These are phyloP conservation scores for Chrysemys picta DNA, from an alignment of 2,113 vertebrate genomes.

Conservation along the genomic window DNA sequence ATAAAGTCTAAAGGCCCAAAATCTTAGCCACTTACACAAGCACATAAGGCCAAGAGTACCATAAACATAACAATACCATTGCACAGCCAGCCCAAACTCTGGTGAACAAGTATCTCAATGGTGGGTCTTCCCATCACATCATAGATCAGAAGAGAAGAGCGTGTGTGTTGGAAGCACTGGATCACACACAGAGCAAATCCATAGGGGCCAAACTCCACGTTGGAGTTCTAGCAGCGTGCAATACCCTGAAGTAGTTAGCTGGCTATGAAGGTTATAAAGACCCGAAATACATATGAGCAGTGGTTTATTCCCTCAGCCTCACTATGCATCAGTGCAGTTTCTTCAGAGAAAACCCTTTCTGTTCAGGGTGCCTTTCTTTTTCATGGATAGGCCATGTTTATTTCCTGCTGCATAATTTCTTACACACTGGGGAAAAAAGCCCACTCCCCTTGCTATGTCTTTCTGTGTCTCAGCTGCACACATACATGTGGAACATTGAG, in stretches of 20 bases:
- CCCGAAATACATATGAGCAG: fast-evolving
- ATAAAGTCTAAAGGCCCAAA: not conserved
- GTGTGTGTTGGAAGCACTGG: not conserved
- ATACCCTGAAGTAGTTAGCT: not conserved
- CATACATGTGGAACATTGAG: constrained; percentile 74
- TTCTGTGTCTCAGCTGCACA: constrained; percentile 75
- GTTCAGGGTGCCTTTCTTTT: not conserved
- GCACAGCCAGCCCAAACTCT: fast-evolving
- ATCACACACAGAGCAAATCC: not conserved
- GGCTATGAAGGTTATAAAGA: not conserved
- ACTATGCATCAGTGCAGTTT: not conserved
- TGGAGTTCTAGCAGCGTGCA: not conserved
- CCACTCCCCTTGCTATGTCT: constrained; percentile 15
- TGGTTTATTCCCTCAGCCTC: not conserved
- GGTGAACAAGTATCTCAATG: not conserved
- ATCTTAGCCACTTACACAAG: not conserved
- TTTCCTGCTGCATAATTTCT: constrained; percentile 19
- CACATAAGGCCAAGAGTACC: not conserved
- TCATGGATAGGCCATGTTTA: not conserved
- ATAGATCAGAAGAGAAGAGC: not conserved
- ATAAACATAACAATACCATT: not conserved
- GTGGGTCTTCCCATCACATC: fast-evolving
- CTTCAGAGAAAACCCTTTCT: not conserved
- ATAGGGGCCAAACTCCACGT: not conserved
- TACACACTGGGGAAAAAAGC: not conserved